Evolutionary conservation across 2,797 vertebrate species (phyloP).

Genomic region (Channallabes apus): DNA sequence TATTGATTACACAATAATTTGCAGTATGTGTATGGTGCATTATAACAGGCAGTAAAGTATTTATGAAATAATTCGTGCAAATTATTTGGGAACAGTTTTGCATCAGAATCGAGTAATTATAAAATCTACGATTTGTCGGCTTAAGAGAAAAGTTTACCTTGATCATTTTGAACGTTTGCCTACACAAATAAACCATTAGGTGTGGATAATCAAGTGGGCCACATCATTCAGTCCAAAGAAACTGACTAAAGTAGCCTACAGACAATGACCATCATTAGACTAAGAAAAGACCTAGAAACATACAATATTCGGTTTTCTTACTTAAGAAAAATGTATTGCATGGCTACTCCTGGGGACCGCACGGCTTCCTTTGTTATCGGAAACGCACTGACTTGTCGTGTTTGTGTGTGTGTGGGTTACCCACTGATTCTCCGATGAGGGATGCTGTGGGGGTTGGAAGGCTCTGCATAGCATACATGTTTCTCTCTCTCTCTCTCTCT

Average conservation of each 20-base stretch:
- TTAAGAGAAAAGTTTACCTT: neutral
- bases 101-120: neutral
- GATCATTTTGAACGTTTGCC: neutral
- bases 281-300: neutral
- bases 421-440: slow-evolving; percentile 20
- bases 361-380: slow-evolving; percentile 25
- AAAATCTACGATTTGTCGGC: neutral
- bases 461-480: slow-evolving; percentile 15
- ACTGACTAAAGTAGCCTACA: neutral
- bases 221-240: neutral
- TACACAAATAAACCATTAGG: neutral
- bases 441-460: slow-evolving; percentile 37
- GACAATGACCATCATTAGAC: neutral
- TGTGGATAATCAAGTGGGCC: neutral
- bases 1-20: neutral
- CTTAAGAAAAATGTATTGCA: neutral
- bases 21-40: neutral
- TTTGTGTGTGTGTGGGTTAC: slow-evolving; percentile 26
- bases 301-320: neutral
- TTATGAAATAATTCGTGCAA: neutral
- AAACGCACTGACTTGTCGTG: slow-evolving; percentile 15
- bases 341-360: neutral
- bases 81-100: neutral
- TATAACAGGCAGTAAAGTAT: neutral
- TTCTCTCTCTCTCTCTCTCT: slow-evolving; percentile 8